phyloP scores from a whole-genome alignment of 2,888 invertebrate species.

The Harpalus rubripes region DNA sequence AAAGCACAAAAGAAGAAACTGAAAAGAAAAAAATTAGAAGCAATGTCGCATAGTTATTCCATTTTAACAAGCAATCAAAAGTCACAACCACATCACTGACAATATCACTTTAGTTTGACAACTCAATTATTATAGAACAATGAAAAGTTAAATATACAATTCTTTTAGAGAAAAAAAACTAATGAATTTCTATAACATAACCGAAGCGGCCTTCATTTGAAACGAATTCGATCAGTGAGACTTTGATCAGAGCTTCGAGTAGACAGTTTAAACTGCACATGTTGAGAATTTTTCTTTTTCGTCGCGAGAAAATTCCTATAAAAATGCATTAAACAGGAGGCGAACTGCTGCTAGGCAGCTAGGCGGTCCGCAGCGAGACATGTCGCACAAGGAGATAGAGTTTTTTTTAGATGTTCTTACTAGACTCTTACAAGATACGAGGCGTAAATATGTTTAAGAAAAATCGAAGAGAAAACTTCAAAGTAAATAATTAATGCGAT shows the following conservation, averaged over 20 bases:
- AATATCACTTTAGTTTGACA: conserved; percentile 21
- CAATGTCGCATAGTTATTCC: not conserved
- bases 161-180: conserved; percentile 30
- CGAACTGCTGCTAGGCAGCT: conserved; percentile 25
- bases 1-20: conserved; percentile 23
- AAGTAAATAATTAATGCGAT: not conserved
- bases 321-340: conserved; percentile 49
- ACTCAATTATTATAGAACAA: conserved; percentile 28
- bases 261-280: conserved; percentile 45
- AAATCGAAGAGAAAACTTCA: not conserved
- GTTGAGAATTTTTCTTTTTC: conserved; percentile 51
- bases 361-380: conserved; percentile 15
- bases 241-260: conserved; percentile 1
- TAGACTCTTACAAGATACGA: not conserved
- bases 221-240: conserved; percentile 50
- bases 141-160: conserved; percentile 20
- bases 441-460: not conserved
- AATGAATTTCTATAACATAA: conserved; percentile 20
- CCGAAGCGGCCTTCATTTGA: conserved; percentile 22
- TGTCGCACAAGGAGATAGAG: conserved; percentile 7
- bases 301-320: conserved; percentile 38
- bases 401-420: not conserved
- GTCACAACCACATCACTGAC: conserved; percentile 15
- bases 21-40: conserved; percentile 1
- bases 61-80: conserved; percentile 14